Conservation (phyloP, 2,888 invertebrate genomes). For the Phania funesta region DNA sequence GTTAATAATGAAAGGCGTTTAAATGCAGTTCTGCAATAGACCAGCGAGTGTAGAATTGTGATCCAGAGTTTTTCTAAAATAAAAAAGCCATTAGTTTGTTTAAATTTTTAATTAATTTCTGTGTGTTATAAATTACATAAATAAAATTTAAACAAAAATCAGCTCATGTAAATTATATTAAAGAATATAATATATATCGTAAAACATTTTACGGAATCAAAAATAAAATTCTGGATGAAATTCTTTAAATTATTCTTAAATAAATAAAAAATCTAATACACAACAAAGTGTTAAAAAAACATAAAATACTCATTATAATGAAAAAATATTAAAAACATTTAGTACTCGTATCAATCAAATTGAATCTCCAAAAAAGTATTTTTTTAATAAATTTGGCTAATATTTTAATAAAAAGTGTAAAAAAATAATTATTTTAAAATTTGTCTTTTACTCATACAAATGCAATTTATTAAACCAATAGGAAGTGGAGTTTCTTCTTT, state of each 20-base stretch:
- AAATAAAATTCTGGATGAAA: constrained; percentile 67
- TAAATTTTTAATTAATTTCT: constrained; percentile 14
- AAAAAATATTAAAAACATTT: constrained; percentile 28
- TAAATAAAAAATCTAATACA: constrained; percentile 23
- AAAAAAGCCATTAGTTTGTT: no score
- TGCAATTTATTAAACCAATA: no score
- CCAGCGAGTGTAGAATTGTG: no score
- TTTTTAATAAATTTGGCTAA: not conserved
- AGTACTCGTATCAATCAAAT: constrained; percentile 54
- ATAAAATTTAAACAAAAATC: constrained; percentile 19
- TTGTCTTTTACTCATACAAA: no score
- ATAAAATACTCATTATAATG: constrained; percentile 50
- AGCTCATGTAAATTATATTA: constrained; percentile 27
- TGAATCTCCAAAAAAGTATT: constrained; percentile 1
- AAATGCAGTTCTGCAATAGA: no score
- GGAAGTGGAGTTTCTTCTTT: not conserved
- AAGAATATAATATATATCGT: constrained; percentile 19
- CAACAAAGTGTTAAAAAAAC: constrained; percentile 24
- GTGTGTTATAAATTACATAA: not conserved
- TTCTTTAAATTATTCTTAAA: constrained; percentile 63
- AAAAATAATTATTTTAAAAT: not conserved
- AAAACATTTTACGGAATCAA: no score
- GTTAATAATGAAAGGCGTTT: no score
- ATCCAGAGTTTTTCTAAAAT: no score
- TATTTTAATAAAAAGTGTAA: not conserved